Base-by-base conservation (phyloP, 2,797 vertebrate genomes). In the Taenioides sp. region DNA sequence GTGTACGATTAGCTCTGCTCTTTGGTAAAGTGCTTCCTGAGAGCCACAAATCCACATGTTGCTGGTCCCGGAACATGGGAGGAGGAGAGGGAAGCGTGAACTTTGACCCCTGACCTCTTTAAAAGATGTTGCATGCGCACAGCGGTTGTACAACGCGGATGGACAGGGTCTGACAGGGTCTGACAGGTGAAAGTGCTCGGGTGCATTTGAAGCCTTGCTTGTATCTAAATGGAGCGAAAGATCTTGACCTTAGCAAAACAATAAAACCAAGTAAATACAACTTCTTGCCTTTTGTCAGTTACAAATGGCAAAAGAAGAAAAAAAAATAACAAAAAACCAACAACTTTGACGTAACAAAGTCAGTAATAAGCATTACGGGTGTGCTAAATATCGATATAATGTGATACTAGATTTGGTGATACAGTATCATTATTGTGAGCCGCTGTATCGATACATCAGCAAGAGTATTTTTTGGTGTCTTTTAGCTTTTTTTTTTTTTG, bases 111-210 rank as follows among this genome's bases (percentile, higher is more conserved):
- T 34, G 59, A 18, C 60, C 60, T 60, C 18, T 37, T 2, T 4
- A 7, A 62, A 25, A n/a, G 18, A 16, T 31, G 17, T 11, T 11
- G 27, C 12, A 16, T 7, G 27, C 0, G 6, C 17, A 5, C 14
- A 31, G 59, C 60, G 18, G 59, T n/a, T 18, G 25, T 18, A 1
- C n/a, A 31, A 62, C 60, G n/a, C 18, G 49, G 43, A 60, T 28
- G 58, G 58, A 60, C 25, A 60, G 58, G 58, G 57, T 28, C 57
- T 43, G 57, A 59, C 25, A 59, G 57, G 57, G 57, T 28, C 58
- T 47, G 57, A 59, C 27, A 28, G 57, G 54, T 55, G 10, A 55
- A 57, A 57, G 22, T 3, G 54, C 22, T 57, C 54, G 0, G 22
- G 22, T 57, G 22, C 10, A 11, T 57, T 57, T 23, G 54, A 23